Evolutionary conservation across 2,113 vertebrate species (phyloP), one percentile per base, ranked within the genome.

Genomic region (Alces alces): DNA sequence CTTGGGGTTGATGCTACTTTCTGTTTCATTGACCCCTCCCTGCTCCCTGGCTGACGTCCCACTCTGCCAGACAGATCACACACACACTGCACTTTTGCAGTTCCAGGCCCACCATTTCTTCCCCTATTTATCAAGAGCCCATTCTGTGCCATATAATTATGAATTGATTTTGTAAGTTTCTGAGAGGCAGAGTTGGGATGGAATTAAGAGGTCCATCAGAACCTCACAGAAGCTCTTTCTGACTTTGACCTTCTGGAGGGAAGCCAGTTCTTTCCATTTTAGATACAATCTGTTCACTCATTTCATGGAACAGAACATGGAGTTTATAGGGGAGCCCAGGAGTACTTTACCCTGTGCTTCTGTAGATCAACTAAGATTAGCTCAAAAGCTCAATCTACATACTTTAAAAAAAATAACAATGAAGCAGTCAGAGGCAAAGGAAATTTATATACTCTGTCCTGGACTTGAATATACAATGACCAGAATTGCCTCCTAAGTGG

Each of bases 221-320:
- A 90, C 15, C 13, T 57, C 87, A 4, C 58, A 84, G 64, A 97
- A 90, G 43, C 57, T 73, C 50, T 93, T 93, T 96, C 47, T 98
- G 25, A 73, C 30, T 76, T 19, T 79, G 27, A 36, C 57, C 33
- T 91, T 89, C 27, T n/a, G 6, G 33, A 50, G 5, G 73, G 33
- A 54, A 70, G 84, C 16, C 19, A 23, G 25, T 91, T 21, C 9
- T 91, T 58, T 58, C 47, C 30, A 2, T 83, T 66, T 70, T 39
- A 55, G 21, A 39, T 64, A 5, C 30, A 43, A 6, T 86, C 15
- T 83, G 2, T 52, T 96, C 61, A 33, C 10, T 89, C 28, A 25
- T 76, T 78, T 58, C 84, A 28, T 43, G 50, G 54, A 78, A 28
- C 9, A 55, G 27, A 91, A 39, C 25, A 1, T 36, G 43, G 33